Evolutionary conservation across 2,888 invertebrate genomes (phyloP).

Genomic region (Agrochola lychnidis): DNA sequence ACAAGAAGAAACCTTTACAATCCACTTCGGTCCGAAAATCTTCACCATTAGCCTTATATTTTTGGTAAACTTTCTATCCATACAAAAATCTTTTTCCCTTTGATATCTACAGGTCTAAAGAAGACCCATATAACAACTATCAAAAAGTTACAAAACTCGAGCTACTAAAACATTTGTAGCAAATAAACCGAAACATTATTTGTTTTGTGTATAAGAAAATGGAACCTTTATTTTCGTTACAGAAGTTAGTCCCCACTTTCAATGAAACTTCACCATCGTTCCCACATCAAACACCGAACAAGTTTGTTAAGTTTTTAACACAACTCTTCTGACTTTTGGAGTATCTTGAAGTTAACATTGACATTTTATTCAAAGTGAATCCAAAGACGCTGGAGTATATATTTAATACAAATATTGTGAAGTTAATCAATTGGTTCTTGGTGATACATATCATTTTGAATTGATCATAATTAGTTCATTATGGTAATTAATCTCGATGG

Average conservation of each 20-base stretch:
- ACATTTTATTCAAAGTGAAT: slow-evolving; percentile 65
- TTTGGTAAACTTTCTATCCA: not conserved
- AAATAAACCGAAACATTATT: slow-evolving; percentile 50
- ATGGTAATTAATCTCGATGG: not conserved
- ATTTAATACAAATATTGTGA: slow-evolving; percentile 36
- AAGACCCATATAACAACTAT: slow-evolving; percentile 9
- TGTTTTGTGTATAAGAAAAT: slow-evolving; percentile 59
- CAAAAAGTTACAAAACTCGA: slow-evolving; percentile 38
- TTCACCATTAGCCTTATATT: no score
- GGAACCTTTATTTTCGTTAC: slow-evolving; percentile 63
- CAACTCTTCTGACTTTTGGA: slow-evolving; percentile 64
- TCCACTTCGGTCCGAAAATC: not conserved
- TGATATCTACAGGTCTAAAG: not conserved
- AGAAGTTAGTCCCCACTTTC: slow-evolving; percentile 53
- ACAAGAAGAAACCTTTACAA: not conserved
- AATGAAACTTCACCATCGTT: slow-evolving; percentile 62
- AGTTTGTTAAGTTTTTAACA: slow-evolving; percentile 71
- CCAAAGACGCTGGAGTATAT: slow-evolving; percentile 41
- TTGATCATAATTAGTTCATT: not conserved
- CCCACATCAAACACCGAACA: slow-evolving; percentile 66
- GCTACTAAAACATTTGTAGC: slow-evolving; percentile 45
- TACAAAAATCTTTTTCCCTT: not conserved
- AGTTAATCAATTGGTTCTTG: not conserved
- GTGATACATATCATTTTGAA: not conserved
- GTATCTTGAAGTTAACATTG: slow-evolving; percentile 65